Percentiles rank a stretch among this genome's conserved stretches.
phyloP scores from a whole-genome alignment of 2,888 invertebrate genomes.

The Eilema sororculum region DNA sequence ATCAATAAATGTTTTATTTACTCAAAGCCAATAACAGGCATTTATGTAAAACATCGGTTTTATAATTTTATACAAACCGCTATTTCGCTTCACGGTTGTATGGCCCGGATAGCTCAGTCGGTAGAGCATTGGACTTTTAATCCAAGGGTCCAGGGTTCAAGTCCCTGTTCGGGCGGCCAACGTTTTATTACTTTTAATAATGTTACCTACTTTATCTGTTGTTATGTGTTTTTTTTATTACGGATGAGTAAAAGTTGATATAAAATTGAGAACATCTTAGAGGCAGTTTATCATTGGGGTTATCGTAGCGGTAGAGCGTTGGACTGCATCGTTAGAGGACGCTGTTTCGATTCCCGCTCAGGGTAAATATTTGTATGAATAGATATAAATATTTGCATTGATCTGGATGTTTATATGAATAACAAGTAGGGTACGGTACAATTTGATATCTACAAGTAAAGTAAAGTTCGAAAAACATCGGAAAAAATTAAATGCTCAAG shows the following conservation, averaged over 20 bases:
- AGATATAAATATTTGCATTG: too few species aligned
- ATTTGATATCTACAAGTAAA: too few species aligned
- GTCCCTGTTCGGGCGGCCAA: slow-evolving; percentile 49
- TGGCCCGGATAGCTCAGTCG: slow-evolving; percentile 87
- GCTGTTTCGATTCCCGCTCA: too few species aligned
- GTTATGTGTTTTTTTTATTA: neutral
- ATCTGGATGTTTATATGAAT: too few species aligned
- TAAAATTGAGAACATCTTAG: neutral
- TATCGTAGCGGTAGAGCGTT: neutral
- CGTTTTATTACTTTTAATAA: slow-evolving; percentile 22
- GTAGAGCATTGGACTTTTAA: slow-evolving; percentile 93
- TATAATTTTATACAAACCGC: neutral
- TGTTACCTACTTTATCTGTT: neutral
- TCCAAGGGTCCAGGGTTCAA: slow-evolving; percentile 86
- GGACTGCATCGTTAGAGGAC: too few species aligned
- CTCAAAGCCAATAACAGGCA: neutral
- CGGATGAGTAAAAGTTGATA: neutral
- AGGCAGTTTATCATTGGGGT: neutral
- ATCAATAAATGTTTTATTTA: neutral
- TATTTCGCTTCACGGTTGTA: neutral
- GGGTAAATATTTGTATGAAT: too few species aligned
- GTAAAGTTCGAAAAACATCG: too few species aligned
- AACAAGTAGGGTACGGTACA: too few species aligned
- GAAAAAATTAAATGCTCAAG: too few species aligned
- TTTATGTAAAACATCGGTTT: neutral